A percentile compares a stretch with the other conserved stretches of the same genome.
Evolutionary conservation across 2,888 invertebrate genomes (phyloP).

Genomic region (Eurytoma californica): DNA sequence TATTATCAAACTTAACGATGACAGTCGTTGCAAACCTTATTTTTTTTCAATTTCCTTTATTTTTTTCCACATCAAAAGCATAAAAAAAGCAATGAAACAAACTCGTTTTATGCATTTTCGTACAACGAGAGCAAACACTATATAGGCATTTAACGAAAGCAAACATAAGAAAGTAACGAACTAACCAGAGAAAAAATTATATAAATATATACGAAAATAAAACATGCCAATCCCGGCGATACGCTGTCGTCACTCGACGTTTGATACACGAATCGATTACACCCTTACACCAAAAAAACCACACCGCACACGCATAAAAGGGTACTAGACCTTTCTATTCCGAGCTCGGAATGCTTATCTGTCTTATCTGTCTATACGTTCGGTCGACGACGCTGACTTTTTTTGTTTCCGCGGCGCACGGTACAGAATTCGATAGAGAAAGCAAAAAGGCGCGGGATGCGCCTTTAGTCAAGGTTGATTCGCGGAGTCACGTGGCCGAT

Average conservation of each 20-base stretch:
- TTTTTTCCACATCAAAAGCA: not conserved
- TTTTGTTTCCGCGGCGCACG: not conserved
- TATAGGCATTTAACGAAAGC: not conserved
- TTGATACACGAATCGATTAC: not conserved
- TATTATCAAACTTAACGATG: not conserved
- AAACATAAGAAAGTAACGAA: not conserved
- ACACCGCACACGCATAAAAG: constrained; percentile 3
- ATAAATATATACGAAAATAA: not conserved
- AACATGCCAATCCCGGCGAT: not conserved
- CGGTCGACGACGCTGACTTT: not conserved
- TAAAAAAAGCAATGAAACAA: not conserved
- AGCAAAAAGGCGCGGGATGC: constrained; percentile 4
- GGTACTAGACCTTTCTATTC: constrained; percentile 12
- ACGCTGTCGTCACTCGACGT: not conserved
- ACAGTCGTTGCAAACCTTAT: not conserved
- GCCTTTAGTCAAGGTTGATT: constrained; percentile 32
- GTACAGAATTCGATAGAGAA: not conserved
- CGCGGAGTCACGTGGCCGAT: not conserved
- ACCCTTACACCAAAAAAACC: constrained; percentile 3
- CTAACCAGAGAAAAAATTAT: not conserved
- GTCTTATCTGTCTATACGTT: not conserved
- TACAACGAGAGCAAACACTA: not conserved
- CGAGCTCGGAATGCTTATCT: not conserved
- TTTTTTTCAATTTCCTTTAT: not conserved
- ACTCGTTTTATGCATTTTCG: not conserved